A percentile compares a stretch with the other conserved stretches of the same genome.
phyloP scores from a whole-genome alignment of 2,113 vertebrate genomes.

The Ciconia boyciana region DNA sequence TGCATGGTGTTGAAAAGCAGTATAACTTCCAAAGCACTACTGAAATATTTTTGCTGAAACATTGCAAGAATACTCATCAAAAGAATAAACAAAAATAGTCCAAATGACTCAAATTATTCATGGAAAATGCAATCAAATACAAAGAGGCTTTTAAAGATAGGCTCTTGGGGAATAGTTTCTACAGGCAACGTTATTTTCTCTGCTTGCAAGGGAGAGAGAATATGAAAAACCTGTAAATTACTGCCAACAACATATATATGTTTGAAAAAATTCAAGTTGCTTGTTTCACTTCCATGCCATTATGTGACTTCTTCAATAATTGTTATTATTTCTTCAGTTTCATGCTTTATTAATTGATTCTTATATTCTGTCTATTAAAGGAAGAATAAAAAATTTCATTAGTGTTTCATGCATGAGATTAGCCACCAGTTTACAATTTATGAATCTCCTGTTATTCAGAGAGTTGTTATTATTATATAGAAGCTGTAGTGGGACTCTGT shows the following conservation, averaged over 20 bases:
- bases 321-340: slow-evolving; percentile 8
- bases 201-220: neutral
- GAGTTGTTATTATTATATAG: neutral
- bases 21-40: neutral
- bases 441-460: neutral
- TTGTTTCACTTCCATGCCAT: neutral
- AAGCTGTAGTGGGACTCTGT: neutral
- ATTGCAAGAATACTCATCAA: neutral
- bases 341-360: neutral
- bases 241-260: neutral
- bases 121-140: neutral
- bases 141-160: neutral
- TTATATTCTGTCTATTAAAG: neutral
- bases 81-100: neutral
- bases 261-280: neutral
- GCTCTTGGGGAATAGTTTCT: neutral
- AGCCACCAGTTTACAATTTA: neutral
- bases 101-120: neutral
- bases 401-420: neutral
- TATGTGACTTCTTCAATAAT: neutral
- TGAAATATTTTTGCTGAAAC: neutral
- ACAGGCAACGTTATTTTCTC: neutral
- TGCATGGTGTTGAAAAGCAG: neutral
- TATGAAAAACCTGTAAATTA: neutral
- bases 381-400: neutral